Evolutionary conservation across 2,888 invertebrate species (phyloP), one percentile per base, ranked within the genome.

Genomic region (Dicroscelio sp.): DNA sequence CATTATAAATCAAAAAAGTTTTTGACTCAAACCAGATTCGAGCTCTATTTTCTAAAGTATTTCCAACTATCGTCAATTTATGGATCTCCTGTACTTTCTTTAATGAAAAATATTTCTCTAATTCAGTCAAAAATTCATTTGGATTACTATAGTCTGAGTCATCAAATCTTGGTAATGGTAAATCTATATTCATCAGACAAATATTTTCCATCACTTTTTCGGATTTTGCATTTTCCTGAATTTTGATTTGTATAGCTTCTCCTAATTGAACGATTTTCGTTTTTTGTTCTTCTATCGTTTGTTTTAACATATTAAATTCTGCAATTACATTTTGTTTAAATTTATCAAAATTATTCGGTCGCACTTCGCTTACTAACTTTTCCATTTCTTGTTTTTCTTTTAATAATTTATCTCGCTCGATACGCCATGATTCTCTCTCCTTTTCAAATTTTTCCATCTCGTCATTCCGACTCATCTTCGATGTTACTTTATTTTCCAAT

Each of bases 101-200:
- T 10, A 78, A 63, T 27, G 14, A 0, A 43, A 78, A 78, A 78
- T 78, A 78, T 30, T 43, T 63, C 27, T 78, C n/a, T 30, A 78
- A 60, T 10, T 78, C 55, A 31, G 27, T 43, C 33, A 78, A 38
- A 38, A 63, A 78, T 63, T 78, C 27, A 10, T 63, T 63, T 17
- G 63, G 78, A 43, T 78, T 78, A 12, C 1, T 75, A 35, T 8
- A 23, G 1, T 78, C 63, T 4, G 2, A 2, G 30, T 63, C 30
- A 30, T 30, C 30, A 17, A 78, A 78, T 43, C 63, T 78, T 14
- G 78, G 60, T 23, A 63, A 27, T n/a, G 33, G 23, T 0, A 35
- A 12, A 38, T 78, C 78, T 4, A 78, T 38, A 30, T 63, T 60
- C 38, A 63, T 63, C 52, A 78, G 23, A 43, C 78, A 43, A 17